Evolutionary conservation across 1,140 invertebrate genomes (phyloP), one percentile per base, ranked within the genome.

Genomic region (Cardiocondyla obscurior): DNA sequence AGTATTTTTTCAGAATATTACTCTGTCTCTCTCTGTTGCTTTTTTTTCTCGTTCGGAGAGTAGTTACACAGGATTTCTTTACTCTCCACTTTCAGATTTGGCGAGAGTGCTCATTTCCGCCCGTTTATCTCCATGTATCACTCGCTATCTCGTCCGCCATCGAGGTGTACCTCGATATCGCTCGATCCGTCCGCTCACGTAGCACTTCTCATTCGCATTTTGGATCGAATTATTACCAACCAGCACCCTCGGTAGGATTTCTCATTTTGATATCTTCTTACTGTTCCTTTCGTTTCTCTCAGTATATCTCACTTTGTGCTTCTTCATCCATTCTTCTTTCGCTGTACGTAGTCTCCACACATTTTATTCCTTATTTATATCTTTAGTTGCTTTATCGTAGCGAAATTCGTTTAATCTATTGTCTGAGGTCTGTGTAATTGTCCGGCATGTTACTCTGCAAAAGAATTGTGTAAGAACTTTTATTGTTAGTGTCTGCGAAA

Each of bases 101-200:
- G 6, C 65, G 36, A 81, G 36, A 64, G 58, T 51, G 14, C 55
- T 33, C 39, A 19, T 44, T 73, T 73, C 16, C 77, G 14, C 8
- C n/a, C 25, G 19, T 42, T 81, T 60, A 72, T 81, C 77, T 81
- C 8, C 22, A 25, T n/a, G 4, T 79, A 79, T 79, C 46, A 55
- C n/a, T 67, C 25, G 25, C 36, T 79, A 79, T 79, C 62, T 79
- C 46, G 33, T 79, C 74, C 74, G 62, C 74, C 74, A 79, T 79
- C 74, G 72, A 46, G 46, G 12, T 79, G n/a, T 44, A 39, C 16
- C 67, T 81, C 67, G 36, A 53, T 79, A 60, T 77, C 39, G 22
- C 1, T 3, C 51, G 16, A 51, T 53, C 42, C 19, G 51, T 19
- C 30, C 44, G 28, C 39, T 81, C 51, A 44, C 77, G 51, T 25